Percentiles rank a stretch among this genome's conserved stretches.
Conservation (phyloP, 2,888 invertebrate species). For the Andrena haemorrhoa region DNA sequence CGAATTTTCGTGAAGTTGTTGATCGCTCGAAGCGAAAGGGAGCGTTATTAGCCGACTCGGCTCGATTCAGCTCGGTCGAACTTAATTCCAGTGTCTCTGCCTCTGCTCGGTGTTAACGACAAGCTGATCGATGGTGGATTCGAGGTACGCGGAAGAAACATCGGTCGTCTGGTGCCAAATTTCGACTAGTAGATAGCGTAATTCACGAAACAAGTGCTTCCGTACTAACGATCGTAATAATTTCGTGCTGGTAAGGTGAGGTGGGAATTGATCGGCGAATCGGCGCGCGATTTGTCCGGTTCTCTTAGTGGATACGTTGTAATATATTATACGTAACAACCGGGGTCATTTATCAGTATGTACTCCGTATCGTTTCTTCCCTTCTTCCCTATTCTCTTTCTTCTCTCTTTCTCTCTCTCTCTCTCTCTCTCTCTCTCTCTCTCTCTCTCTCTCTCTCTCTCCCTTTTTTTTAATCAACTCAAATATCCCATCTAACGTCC, state of each 20-base stretch:
- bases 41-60: not conserved
- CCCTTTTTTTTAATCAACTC: constrained; percentile 30
- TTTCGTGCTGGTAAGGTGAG: constrained; percentile 28
- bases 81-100: constrained; percentile 11
- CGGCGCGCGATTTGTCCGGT: constrained; percentile 42
- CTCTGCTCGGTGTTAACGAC: constrained; percentile 21
- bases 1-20: not conserved
- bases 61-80: constrained; percentile 10
- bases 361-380: constrained; percentile 40
- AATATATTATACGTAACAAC: constrained; percentile 52
- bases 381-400: not conserved
- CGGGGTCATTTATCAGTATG: constrained; percentile 41
- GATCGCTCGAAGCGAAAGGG: not conserved
- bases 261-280: constrained; percentile 37
- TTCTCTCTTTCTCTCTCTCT: not conserved
- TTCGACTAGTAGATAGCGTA: constrained; percentile 63
- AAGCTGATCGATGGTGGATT: constrained; percentile 53
- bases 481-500: constrained; percentile 37
- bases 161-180: constrained; percentile 66
- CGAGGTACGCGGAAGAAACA: constrained; percentile 35
- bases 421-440: not conserved
- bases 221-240: constrained; percentile 60
- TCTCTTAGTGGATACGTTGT: constrained; percentile 51
- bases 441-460: not conserved
- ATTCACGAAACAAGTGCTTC: constrained; percentile 62